These are phyloP conservation scores for Copidosoma floridanum DNA, from an alignment of 1,140 invertebrate species.

Conservation along the genomic window DNA sequence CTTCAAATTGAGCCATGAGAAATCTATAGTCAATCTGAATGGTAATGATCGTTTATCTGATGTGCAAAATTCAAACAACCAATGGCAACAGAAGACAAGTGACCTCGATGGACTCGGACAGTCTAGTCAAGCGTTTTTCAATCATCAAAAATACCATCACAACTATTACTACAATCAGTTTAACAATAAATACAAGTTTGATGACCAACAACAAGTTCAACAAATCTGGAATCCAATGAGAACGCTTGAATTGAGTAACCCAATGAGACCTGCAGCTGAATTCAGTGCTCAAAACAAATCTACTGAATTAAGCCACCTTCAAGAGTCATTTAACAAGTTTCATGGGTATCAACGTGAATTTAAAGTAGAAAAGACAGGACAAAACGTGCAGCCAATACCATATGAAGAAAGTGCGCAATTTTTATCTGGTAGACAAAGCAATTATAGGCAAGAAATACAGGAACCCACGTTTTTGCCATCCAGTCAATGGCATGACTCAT, in stretches of 20 bases:
- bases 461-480: background rate
- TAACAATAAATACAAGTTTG: background rate
- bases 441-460: conserved; percentile 3
- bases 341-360: conserved; percentile 13
- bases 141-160: conserved; percentile 11
- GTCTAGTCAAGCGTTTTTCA: conserved; percentile 5
- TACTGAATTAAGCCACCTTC: background rate
- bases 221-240: no score
- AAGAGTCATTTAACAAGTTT: background rate
- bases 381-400: conserved; percentile 7
- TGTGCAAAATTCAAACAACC: background rate
- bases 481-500: background rate
- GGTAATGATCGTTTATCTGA: background rate
- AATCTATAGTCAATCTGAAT: background rate
- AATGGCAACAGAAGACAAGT: background rate
- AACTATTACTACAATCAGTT: conserved; percentile 3
- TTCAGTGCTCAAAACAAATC: background rate
- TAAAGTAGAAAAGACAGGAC: conserved; percentile 13
- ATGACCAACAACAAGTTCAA: background rate
- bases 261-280: background rate
- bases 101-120: background rate
- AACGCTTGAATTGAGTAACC: no score
- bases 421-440: background rate
- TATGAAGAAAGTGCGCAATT: conserved; percentile 14
- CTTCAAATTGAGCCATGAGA: no score